phyloP scores from a whole-genome alignment of 2,888 invertebrate genomes.

The Sialis fuliginosa region DNA sequence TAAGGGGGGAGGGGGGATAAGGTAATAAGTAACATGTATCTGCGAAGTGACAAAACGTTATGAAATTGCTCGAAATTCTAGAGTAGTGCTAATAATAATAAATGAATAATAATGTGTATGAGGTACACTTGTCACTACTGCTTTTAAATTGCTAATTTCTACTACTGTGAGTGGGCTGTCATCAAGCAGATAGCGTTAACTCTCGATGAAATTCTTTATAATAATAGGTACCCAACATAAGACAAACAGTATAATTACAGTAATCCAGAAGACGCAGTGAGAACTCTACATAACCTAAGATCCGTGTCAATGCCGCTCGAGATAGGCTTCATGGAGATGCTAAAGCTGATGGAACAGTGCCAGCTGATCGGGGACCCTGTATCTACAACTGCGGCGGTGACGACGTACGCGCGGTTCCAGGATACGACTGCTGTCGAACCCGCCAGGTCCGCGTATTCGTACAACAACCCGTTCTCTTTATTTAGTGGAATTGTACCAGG shows the following conservation, averaged over 20 bases:
- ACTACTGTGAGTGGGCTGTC: no score
- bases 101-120: no score
- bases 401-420: neutral
- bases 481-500: conserved; percentile 72
- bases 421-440: conserved; percentile 24
- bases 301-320: conserved; percentile 41
- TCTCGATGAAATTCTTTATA: no score
- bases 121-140: no score
- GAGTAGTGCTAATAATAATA: no score
- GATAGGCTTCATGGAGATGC: conserved; percentile 57
- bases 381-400: neutral
- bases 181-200: no score
- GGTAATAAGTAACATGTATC: no score
- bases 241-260: conserved; percentile 25
- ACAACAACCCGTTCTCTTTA: conserved; percentile 48
- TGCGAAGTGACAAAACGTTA: no score
- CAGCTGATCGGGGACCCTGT: conserved; percentile 38
- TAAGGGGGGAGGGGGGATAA: no score
- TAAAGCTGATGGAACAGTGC: conserved; percentile 63
- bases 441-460: conserved; percentile 23
- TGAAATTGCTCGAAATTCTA: no score
- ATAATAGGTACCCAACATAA: no score
- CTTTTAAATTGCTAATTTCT: no score
- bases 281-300: conserved; percentile 43
- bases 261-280: conserved; percentile 47